Evolutionary conservation across 2,797 vertebrate species (phyloP).

Genomic region (Eutrigla gurnardus): DNA sequence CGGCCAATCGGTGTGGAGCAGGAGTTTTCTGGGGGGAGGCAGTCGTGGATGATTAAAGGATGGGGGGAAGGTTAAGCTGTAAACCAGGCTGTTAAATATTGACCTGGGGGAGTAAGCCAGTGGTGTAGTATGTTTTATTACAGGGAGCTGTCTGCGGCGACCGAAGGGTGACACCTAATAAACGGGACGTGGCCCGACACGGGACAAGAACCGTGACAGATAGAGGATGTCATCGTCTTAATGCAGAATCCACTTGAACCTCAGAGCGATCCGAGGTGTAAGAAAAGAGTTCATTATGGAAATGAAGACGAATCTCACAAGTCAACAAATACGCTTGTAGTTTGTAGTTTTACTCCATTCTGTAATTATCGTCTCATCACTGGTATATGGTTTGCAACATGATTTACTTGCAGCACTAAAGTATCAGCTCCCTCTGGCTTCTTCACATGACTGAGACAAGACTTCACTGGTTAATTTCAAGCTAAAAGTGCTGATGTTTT

Average conservation of each 20-base stretch:
- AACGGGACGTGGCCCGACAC: constrained; percentile 20
- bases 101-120: constrained; percentile 39
- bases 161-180: constrained; percentile 11
- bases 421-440: neutral
- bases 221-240: constrained; percentile 12
- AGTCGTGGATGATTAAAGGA: constrained; percentile 61
- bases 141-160: constrained; percentile 42
- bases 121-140: constrained; percentile 17
- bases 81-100: constrained; percentile 56
- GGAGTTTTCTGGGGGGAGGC: constrained; percentile 50
- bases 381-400: neutral
- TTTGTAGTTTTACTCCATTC: neutral
- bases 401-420: neutral
- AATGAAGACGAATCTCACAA: neutral
- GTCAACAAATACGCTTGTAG: neutral
- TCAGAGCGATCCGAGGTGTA: neutral
- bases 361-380: neutral
- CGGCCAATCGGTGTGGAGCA: constrained; percentile 73
- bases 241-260: neutral
- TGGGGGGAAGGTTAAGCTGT: constrained; percentile 57
- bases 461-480: constrained; percentile 9
- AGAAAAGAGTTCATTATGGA: neutral
- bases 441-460: neutral
- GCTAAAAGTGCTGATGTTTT: neutral
- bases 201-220: neutral